A percentile compares a stretch with the other conserved stretches of the same genome.
Evolutionary conservation across 2,888 invertebrate genomes (phyloP).

Genomic region (Neoaliturus tenellus): DNA sequence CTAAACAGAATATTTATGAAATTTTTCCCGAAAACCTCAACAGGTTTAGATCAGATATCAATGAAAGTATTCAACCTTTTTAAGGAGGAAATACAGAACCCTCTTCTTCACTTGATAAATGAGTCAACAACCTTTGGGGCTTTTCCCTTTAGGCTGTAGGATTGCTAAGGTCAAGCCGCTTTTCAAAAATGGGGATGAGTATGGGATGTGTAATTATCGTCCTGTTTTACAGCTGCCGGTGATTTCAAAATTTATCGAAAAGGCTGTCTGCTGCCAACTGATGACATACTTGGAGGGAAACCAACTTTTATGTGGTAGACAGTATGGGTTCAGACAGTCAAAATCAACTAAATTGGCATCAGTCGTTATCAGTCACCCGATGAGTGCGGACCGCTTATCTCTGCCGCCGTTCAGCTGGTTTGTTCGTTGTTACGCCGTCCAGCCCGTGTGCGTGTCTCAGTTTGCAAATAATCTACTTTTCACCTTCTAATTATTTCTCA

Average conservation of each 20-base stretch:
- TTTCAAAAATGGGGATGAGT: background rate
- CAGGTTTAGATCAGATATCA: background rate
- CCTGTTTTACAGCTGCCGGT: conserved; percentile 19
- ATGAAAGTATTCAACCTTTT: background rate
- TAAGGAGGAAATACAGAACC: background rate
- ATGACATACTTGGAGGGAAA: background rate
- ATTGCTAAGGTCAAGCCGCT: background rate
- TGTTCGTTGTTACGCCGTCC: no score
- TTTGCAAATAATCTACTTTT: no score
- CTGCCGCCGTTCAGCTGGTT: no score
- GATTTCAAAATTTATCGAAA: conserved; percentile 7
- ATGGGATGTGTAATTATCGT: conserved; percentile 13
- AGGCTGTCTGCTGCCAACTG: conserved; percentile 20
- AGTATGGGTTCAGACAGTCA: conserved; percentile 8
- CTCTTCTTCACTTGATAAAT: background rate
- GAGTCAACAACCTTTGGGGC: background rate
- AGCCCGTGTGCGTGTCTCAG: no score
- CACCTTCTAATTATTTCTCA: no score
- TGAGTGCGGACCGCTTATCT: no score
- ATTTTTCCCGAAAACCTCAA: background rate
- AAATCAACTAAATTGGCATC: background rate
- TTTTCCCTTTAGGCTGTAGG: background rate
- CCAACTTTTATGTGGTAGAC: background rate
- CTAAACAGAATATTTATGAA: background rate
- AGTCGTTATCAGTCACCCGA: no score